These are phyloP conservation scores for Drosophila phalerata DNA, from an alignment of 2,888 invertebrate species.

Conservation along the genomic window DNA sequence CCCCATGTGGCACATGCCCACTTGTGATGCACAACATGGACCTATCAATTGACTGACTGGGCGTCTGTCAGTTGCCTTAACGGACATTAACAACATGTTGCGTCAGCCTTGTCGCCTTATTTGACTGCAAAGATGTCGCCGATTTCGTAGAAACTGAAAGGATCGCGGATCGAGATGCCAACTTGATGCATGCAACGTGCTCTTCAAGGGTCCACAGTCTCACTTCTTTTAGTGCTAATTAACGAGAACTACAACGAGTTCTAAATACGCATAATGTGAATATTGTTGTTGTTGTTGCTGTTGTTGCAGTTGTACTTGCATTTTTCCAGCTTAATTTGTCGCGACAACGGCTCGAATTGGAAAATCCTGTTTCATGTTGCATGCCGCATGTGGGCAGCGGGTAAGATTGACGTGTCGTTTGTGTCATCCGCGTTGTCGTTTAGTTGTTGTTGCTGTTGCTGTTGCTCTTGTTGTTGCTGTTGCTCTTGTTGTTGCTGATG, in stretches of 20 bases:
- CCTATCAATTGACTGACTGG: slow-evolving; percentile 64
- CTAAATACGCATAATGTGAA: slow-evolving; percentile 46
- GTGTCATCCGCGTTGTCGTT: slow-evolving; percentile 66
- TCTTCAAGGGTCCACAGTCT: slow-evolving; percentile 23
- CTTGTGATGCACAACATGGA: slow-evolving; percentile 54
- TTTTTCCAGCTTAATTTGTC: slow-evolving; percentile 78
- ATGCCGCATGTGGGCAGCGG: slow-evolving; percentile 72
- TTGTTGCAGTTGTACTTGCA: slow-evolving; percentile 55
- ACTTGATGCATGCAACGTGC: slow-evolving; percentile 11
- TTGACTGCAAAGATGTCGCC: slow-evolving; percentile 60
- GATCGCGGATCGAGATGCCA: slow-evolving; percentile 23
- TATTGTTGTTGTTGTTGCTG: slow-evolving; percentile 21
- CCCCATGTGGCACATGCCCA: slow-evolving; percentile 45
- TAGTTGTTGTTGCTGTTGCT: slow-evolving; percentile 35
- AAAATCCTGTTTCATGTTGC: slow-evolving; percentile 73
- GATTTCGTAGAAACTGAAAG: slow-evolving; percentile 75
- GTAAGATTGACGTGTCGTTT: slow-evolving; percentile 77
- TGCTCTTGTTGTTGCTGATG: slow-evolving; percentile 49
- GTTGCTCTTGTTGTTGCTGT: slow-evolving; percentile 28
- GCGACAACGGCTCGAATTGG: slow-evolving; percentile 69
- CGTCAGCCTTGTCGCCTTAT: slow-evolving; percentile 61
- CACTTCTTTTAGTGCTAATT: slow-evolving; percentile 74
- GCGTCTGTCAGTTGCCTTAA: slow-evolving; percentile 76
- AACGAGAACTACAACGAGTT: slow-evolving; percentile 72
- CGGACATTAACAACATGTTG: slow-evolving; percentile 74